These are phyloP conservation scores for Xiphorhynchus elegans DNA, from an alignment of 2,113 vertebrate species.

Conservation along the genomic window DNA sequence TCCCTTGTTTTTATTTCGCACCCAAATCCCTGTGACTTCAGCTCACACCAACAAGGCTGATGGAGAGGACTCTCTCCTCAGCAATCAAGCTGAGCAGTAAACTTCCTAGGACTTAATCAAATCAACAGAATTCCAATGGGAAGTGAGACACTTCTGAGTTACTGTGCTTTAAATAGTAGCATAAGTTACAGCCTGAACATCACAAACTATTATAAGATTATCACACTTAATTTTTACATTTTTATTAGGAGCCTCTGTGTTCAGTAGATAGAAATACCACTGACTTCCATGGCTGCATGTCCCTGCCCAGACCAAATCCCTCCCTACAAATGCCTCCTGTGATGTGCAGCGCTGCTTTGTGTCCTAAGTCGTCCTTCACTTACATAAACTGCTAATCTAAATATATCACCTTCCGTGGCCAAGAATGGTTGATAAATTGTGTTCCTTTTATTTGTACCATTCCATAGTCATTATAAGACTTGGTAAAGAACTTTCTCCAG, in stretches of 20 bases:
- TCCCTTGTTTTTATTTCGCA: not conserved
- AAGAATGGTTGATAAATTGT: not conserved
- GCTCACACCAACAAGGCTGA: not conserved
- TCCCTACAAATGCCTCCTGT: not conserved
- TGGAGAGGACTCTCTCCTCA: not conserved
- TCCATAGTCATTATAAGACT: not conserved
- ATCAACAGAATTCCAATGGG: not conserved
- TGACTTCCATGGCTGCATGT: not conserved
- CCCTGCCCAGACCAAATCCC: not conserved
- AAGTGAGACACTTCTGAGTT: not conserved
- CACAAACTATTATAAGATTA: not conserved
- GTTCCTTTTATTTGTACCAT: constrained; percentile 13
- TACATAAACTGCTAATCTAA: not conserved
- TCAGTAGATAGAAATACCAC: not conserved
- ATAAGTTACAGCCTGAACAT: not conserved
- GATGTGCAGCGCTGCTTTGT: not conserved
- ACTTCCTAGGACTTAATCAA: not conserved
- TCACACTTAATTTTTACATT: not conserved
- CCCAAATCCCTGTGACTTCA: not conserved
- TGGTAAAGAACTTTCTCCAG: constrained; percentile 1
- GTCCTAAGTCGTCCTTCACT: not conserved
- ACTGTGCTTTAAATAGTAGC: not conserved
- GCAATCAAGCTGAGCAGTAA: not conserved
- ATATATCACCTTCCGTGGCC: not conserved
- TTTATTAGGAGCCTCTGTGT: not conserved